Evolutionary conservation across 1,140 invertebrate species (phyloP).

Genomic region (Ceratosolen solmsi): DNA sequence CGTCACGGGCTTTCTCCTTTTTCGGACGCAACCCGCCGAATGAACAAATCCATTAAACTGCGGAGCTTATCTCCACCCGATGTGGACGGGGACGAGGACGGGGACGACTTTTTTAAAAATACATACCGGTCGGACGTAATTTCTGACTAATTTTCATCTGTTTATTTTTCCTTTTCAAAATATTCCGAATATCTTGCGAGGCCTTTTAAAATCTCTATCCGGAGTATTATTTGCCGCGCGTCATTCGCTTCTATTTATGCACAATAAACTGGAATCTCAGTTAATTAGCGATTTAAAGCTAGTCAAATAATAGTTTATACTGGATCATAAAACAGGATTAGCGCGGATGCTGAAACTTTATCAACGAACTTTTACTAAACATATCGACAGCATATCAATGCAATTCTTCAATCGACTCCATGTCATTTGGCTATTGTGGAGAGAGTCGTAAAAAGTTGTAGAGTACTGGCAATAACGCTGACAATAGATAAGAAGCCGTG

Average conservation of each 20-base stretch:
- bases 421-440: too few species aligned
- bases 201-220: not conserved
- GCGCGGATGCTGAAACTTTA: too few species aligned
- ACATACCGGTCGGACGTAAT: constrained; percentile 14
- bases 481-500: too few species aligned
- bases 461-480: too few species aligned
- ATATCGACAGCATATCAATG: too few species aligned
- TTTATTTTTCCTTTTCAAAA: constrained; percentile 12
- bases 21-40: constrained; percentile 2
- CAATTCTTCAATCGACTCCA: too few species aligned
- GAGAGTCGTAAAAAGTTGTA: too few species aligned
- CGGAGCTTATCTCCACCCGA: constrained; percentile 27
- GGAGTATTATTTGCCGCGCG: not conserved
- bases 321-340: too few species aligned
- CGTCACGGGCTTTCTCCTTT: constrained; percentile 53
- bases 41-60: constrained; percentile 48
- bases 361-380: too few species aligned
- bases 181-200: not conserved
- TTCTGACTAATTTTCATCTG: constrained; percentile 31
- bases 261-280: not conserved
- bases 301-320: too few species aligned
- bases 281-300: not conserved
- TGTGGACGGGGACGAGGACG: not conserved
- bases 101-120: constrained; percentile 16
- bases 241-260: not conserved